A percentile compares a stretch with the other conserved stretches of the same genome.
Conservation (phyloP, 2,888 invertebrate species). For the Eristalinus sepulchralis region DNA sequence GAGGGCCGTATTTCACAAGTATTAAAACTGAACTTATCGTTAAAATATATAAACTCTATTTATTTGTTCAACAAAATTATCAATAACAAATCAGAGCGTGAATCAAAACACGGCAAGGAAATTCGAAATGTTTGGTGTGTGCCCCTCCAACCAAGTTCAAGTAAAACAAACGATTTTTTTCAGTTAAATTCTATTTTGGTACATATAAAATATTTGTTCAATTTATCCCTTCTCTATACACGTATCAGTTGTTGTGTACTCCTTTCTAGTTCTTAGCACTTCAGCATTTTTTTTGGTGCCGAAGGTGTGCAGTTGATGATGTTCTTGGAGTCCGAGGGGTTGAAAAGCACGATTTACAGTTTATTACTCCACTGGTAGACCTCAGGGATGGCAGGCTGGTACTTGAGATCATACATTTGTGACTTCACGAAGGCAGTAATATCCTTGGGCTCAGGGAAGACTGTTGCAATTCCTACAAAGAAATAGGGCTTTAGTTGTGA, state of each 20-base stretch:
- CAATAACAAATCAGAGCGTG: constrained; percentile 31
- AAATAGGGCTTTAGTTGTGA: constrained; percentile 39
- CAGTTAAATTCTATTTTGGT: constrained; percentile 6
- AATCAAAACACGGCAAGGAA: background rate
- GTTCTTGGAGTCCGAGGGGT: constrained; percentile 8
- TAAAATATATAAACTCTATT: constrained; percentile 25
- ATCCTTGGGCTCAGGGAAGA: constrained; percentile 89
- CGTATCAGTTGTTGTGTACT: background rate
- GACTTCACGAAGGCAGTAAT: constrained; percentile 88
- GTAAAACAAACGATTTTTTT: background rate
- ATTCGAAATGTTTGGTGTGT: background rate
- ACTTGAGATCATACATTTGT: constrained; percentile 90
- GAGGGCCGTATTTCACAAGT: background rate
- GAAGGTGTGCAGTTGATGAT: constrained; percentile 39
- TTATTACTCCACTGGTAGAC: constrained; percentile 83
- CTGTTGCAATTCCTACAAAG: constrained; percentile 87
- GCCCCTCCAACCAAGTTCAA: background rate
- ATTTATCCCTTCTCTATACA: constrained; percentile 9
- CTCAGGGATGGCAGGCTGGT: constrained; percentile 86
- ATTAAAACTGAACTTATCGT: background rate
- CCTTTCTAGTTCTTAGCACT: background rate
- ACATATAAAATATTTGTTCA: constrained; percentile 16
- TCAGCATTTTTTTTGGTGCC: constrained; percentile 44
- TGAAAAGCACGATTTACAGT: constrained; percentile 75
- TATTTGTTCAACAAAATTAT: constrained; percentile 38